Conservation (phyloP, 1,140 invertebrate species). For the Drosophila pandora region DNA sequence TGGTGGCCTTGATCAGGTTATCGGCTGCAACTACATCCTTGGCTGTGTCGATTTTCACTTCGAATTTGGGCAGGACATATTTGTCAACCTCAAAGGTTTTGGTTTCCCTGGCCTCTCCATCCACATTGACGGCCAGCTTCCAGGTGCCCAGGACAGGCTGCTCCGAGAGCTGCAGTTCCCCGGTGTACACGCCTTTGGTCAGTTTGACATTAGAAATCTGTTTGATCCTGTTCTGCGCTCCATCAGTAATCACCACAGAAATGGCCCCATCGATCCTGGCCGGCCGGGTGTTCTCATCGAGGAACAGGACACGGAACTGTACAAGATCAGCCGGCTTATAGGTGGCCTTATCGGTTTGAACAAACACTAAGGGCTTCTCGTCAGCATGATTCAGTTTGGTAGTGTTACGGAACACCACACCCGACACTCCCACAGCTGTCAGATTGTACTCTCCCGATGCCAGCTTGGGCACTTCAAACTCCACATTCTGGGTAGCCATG, state of each 20-base stretch:
- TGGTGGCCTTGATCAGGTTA: conserved; percentile 89
- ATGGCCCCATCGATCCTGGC: conserved; percentile 80
- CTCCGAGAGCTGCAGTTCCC: conserved; percentile 91
- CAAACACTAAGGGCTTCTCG: conserved; percentile 95
- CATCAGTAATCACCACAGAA: conserved; percentile 58
- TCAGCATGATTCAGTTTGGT: conserved; percentile 90
- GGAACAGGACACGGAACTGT: conserved; percentile 92
- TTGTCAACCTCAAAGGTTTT: conserved; percentile 87
- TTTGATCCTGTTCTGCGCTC: conserved; percentile 85
- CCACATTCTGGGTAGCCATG: conserved; percentile 88
- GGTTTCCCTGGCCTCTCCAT: conserved; percentile 31
- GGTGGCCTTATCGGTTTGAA: conserved; percentile 97
- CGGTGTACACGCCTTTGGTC: conserved; percentile 90
- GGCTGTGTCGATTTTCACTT: conserved; percentile 92
- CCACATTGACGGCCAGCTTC: conserved; percentile 88
- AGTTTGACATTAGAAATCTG: conserved; percentile 89
- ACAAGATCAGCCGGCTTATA: conserved; percentile 95
- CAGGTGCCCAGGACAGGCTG: conserved; percentile 96
- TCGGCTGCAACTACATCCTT: conserved; percentile 92
- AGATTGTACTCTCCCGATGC: conserved; percentile 91
- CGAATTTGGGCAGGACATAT: conserved; percentile 96
- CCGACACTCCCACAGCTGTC: conserved; percentile 88
- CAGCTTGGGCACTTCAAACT: conserved; percentile 88
- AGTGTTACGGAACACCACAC: conserved; percentile 89
- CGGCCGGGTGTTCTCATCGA: conserved; percentile 90